phyloP scores from a whole-genome alignment of 2,797 vertebrate species.

The Gallirallus australis region DNA sequence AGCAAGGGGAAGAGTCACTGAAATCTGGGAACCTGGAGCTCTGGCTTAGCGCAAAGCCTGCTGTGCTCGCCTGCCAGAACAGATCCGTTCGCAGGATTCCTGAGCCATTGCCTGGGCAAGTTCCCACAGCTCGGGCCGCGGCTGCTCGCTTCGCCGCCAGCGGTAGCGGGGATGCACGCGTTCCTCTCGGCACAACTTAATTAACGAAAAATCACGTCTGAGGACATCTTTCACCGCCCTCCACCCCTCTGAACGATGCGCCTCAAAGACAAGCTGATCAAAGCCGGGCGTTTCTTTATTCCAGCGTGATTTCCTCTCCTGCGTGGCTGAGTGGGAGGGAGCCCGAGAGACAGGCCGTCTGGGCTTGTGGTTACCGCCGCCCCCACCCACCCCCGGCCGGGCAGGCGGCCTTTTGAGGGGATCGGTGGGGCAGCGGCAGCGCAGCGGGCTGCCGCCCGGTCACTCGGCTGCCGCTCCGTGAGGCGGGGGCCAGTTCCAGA shows the following conservation, averaged over 20 bases:
- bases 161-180: background rate
- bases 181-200: background rate
- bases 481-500: background rate
- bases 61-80: background rate
- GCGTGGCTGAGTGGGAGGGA: background rate
- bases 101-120: background rate
- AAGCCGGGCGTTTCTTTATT: background rate
- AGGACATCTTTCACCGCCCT: background rate
- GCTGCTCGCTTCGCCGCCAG: background rate
- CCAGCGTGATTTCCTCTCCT: background rate
- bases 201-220: background rate
- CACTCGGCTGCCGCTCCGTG: background rate
- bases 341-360: no score
- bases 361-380: background rate
- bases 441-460: accelerated
- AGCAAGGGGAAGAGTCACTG: background rate
- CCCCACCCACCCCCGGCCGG: no score
- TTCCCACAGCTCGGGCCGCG: background rate
- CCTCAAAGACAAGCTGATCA: background rate
- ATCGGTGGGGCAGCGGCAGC: background rate
- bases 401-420: no score
- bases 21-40: background rate
- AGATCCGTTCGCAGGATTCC: accelerated
- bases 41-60: background rate
- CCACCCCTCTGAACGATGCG: background rate